Evolutionary conservation across 2,113 vertebrate species (phyloP).

Genomic region (Hippocampus barbouri): DNA sequence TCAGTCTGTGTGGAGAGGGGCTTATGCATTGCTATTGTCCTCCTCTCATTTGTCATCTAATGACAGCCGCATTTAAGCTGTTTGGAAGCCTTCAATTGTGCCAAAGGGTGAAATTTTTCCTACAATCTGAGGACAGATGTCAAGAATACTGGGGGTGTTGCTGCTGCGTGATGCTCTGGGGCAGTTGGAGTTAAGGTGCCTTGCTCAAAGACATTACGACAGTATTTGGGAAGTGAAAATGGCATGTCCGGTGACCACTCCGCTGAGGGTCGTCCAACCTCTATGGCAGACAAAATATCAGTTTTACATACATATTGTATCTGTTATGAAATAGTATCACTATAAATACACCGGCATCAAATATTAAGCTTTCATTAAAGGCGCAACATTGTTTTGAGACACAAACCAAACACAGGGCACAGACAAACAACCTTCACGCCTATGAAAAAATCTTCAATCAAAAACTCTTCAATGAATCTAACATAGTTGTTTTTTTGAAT

Average conservation of each 20-base stretch:
- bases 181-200: background rate
- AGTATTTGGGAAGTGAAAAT: background rate
- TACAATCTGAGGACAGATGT: background rate
- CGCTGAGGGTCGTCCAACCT: too few species aligned
- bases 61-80: background rate
- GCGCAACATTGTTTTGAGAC: too few species aligned
- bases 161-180: background rate
- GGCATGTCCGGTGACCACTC: too few species aligned
- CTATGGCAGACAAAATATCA: too few species aligned
- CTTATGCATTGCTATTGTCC: slow-evolving; percentile 19
- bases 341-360: too few species aligned
- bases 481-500: too few species aligned
- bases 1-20: slow-evolving; percentile 12
- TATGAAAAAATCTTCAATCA: background rate
- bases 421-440: background rate
- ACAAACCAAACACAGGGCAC: background rate
- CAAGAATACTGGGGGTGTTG: background rate
- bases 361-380: too few species aligned
- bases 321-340: background rate
- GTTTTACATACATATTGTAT: too few species aligned
- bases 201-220: background rate
- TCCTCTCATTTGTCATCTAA: slow-evolving; percentile 19
- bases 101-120: background rate
- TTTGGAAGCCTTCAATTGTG: background rate
- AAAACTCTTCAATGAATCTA: background rate